A percentile compares a stretch with the other conserved stretches of the same genome.
These are phyloP conservation scores for Pseudomyrmex pallidus DNA, from an alignment of 1,140 invertebrate species.

Conservation along the genomic window DNA sequence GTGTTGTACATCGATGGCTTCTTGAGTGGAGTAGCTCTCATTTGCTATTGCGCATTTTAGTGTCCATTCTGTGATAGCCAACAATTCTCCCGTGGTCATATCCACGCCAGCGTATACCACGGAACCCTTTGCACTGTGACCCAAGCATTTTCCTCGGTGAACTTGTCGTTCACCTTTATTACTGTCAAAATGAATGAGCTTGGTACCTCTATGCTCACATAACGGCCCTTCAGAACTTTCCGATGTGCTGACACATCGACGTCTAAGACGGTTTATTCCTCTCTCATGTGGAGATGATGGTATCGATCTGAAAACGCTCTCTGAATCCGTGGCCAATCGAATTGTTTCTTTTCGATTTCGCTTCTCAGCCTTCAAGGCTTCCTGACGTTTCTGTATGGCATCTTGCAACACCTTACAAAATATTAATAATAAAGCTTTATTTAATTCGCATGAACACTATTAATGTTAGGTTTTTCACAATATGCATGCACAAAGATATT, in stretches of 20 bases:
- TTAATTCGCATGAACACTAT: too few relatives aligned
- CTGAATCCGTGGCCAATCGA: conserved; percentile 73
- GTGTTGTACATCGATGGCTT: conserved; percentile 81
- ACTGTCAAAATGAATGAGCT: conserved; percentile 86
- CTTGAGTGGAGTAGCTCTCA: conserved; percentile 61
- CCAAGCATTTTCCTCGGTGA: conserved; percentile 86
- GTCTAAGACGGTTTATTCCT: conserved; percentile 74
- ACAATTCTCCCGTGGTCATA: conserved; percentile 87
- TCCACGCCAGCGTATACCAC: conserved; percentile 90
- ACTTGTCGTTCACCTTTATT: conserved; percentile 85
- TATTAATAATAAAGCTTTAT: conserved; percentile 33
- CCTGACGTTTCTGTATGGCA: conserved; percentile 89
- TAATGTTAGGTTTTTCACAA: too few relatives aligned
- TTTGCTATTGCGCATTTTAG: conserved; percentile 82
- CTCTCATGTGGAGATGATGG: conserved; percentile 80
- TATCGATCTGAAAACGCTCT: conserved; percentile 75
- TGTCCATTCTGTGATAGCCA: conserved; percentile 90
- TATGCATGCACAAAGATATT: background rate
- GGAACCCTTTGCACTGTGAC: conserved; percentile 88
- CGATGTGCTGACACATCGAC: conserved; percentile 79
- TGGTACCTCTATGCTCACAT: conserved; percentile 86
- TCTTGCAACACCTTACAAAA: conserved; percentile 87
- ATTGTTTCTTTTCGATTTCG: conserved; percentile 80
- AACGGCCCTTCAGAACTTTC: conserved; percentile 82
- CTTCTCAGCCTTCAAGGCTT: conserved; percentile 88